Conservation (phyloP, 2,797 vertebrate genomes). For the Melanotaenia nigrans region DNA sequence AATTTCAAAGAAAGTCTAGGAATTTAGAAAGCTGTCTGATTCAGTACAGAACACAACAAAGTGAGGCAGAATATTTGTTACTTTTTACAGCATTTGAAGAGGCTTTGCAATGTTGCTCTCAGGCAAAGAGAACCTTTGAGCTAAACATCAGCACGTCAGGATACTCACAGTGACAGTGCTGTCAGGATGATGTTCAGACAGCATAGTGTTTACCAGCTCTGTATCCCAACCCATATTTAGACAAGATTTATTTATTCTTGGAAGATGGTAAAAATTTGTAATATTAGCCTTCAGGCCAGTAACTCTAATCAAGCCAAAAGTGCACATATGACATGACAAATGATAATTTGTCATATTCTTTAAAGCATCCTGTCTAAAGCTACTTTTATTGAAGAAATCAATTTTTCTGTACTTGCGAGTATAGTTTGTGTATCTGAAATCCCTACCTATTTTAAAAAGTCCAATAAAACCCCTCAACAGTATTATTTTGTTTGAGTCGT, state of each 20-base stretch:
- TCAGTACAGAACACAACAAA: not conserved
- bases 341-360: not conserved
- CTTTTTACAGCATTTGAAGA: not conserved
- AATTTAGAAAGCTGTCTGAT: conserved; percentile 4
- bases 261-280: conserved; percentile 2
- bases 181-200: conserved; percentile 1
- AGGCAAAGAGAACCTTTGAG: conserved; percentile 1
- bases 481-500: not conserved
- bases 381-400: not conserved
- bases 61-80: not conserved
- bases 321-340: not conserved
- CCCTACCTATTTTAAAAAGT: not conserved
- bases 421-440: not conserved
- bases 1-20: not conserved
- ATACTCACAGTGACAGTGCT: not conserved
- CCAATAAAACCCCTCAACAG: not conserved
- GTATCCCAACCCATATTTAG: not conserved
- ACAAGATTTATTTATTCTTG: conserved; percentile 2
- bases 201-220: not conserved
- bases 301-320: not conserved
- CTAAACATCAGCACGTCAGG: not conserved
- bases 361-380: not conserved
- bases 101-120: conserved; percentile 8
- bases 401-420: not conserved
- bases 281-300: conserved; percentile 2